Evolutionary conservation across 1,140 invertebrate species (phyloP).

Genomic region (Camponotus floridanus): DNA sequence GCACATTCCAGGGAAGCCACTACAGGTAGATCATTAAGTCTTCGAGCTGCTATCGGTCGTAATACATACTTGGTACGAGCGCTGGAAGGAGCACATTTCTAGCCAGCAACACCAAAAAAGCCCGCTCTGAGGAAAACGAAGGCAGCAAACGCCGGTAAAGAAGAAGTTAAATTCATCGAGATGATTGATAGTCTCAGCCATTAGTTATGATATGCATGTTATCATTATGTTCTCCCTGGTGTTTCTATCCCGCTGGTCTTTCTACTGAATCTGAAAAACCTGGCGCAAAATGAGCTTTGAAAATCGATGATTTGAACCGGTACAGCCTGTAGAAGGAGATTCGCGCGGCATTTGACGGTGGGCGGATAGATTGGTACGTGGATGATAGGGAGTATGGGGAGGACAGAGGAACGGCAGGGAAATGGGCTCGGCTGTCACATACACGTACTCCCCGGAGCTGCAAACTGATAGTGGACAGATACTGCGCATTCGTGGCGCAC

Average conservation of each 20-base stretch:
- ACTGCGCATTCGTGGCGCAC: constrained; percentile 79
- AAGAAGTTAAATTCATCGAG: constrained; percentile 36
- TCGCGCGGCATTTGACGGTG: constrained; percentile 24
- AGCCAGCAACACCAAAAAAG: constrained; percentile 12
- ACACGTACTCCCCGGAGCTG: constrained; percentile 78
- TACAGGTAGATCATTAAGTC: constrained; percentile 66
- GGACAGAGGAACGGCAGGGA: constrained; percentile 59
- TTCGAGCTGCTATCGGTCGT: constrained; percentile 41
- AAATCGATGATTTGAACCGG: constrained; percentile 23
- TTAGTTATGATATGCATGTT: constrained; percentile 56
- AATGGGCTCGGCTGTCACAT: constrained; percentile 79
- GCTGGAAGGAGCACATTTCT: not conserved
- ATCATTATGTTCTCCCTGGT: constrained; percentile 42
- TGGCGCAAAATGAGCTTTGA: not conserved
- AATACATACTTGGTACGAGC: constrained; percentile 36
- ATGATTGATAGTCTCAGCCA: constrained; percentile 48
- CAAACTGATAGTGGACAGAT: constrained; percentile 80
- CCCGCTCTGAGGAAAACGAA: constrained; percentile 6
- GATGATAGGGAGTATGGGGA: constrained; percentile 46
- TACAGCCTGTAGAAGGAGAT: constrained; percentile 20
- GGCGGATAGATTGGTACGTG: constrained; percentile 36
- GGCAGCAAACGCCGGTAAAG: not conserved
- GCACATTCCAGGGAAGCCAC: constrained; percentile 23
- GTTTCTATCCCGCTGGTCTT: constrained; percentile 9
- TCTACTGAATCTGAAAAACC: constrained; percentile 3